phyloP scores from a whole-genome alignment of 2,888 invertebrate species.

The Leucozona laternaria region DNA sequence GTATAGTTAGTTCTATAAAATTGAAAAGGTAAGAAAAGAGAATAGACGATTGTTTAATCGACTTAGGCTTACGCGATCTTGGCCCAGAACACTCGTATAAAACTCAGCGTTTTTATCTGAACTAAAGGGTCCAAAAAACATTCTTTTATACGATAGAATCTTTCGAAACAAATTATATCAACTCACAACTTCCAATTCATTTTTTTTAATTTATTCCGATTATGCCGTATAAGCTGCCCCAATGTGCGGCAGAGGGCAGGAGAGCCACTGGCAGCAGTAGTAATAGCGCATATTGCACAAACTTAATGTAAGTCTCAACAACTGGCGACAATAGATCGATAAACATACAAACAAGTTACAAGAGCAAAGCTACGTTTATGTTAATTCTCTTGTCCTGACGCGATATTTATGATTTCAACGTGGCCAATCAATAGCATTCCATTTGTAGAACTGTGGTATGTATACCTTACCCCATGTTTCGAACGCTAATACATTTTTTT shows the following conservation, averaged over 20 bases:
- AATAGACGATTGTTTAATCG: too few relatives aligned
- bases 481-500: slow-evolving; percentile 18
- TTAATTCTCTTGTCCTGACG: slow-evolving; percentile 68
- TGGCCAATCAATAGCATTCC: slow-evolving; percentile 66
- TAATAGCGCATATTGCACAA: slow-evolving; percentile 66
- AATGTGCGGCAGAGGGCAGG: not conserved
- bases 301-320: slow-evolving; percentile 30
- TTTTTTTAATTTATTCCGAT: not conserved
- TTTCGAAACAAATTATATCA: too few relatives aligned
- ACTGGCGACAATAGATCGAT: slow-evolving; percentile 46
- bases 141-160: too few relatives aligned
- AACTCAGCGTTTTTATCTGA: too few relatives aligned
- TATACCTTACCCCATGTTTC: slow-evolving; percentile 16
- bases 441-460: slow-evolving; percentile 37
- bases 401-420: slow-evolving; percentile 68
- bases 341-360: not conserved
- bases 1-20: too few relatives aligned
- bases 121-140: too few relatives aligned
- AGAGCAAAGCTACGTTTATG: slow-evolving; percentile 32
- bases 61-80: too few relatives aligned
- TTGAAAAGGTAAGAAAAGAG: too few relatives aligned
- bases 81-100: too few relatives aligned
- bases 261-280: not conserved
- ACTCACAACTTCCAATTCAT: not conserved
- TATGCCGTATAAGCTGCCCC: not conserved